Conservation (phyloP, 2,888 invertebrate genomes). For the Heliconius ethilla region DNA sequence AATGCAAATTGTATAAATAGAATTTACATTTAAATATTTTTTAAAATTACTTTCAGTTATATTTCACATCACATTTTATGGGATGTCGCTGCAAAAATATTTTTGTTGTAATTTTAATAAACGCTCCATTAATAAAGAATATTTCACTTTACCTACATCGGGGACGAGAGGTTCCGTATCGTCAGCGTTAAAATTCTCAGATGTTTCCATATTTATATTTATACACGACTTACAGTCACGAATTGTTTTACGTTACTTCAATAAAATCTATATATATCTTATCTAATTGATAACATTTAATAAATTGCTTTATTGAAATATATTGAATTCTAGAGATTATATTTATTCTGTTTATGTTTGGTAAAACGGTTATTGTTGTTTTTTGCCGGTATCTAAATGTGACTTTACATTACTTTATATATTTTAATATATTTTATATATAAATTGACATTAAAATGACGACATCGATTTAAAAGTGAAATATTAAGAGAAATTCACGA, state of each 20-base stretch:
- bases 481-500: too few relatives aligned
- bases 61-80: neutral
- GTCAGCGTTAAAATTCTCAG: slow-evolving; percentile 44
- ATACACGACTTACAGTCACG: slow-evolving; percentile 5
- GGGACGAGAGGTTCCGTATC: slow-evolving; percentile 57
- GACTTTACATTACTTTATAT: too few relatives aligned
- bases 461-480: too few relatives aligned
- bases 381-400: neutral
- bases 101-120: neutral
- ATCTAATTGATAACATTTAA: slow-evolving; percentile 9
- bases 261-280: slow-evolving; percentile 23
- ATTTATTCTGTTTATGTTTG: neutral
- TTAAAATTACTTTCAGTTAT: neutral
- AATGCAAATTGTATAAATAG: neutral
- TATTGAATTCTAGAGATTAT: neutral
- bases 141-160: slow-evolving; percentile 44
- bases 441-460: too few relatives aligned
- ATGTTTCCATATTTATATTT: slow-evolving; percentile 17
- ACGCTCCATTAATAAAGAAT: neutral
- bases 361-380: neutral
- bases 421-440: too few relatives aligned
- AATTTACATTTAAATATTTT: neutral
- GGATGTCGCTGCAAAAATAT: neutral
- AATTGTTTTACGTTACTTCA: slow-evolving; percentile 2
- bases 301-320: neutral